Percentiles rank a stretch among this genome's conserved stretches.
Conservation (phyloP, 2,888 invertebrate genomes). For the Autographa pulchrina region DNA sequence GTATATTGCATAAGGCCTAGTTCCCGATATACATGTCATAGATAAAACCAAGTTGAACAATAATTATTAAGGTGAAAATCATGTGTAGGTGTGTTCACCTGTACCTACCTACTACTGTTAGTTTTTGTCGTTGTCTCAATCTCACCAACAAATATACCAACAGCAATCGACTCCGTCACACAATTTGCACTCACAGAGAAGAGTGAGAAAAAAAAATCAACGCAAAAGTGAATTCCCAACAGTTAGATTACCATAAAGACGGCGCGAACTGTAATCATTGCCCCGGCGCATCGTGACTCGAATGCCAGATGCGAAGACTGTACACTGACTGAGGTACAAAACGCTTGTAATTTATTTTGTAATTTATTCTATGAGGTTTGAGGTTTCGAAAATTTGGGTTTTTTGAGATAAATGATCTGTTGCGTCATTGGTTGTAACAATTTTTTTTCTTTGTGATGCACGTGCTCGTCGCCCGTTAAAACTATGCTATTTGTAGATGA, state of each 20-base stretch:
- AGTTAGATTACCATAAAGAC: conserved; percentile 83
- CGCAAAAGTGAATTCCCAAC: conserved; percentile 80
- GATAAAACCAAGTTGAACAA: no score
- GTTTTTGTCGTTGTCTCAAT: no score
- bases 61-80: no score
- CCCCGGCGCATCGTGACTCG: conserved; percentile 70
- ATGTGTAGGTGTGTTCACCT: no score
- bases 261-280: conserved; percentile 81
- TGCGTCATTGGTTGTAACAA: not conserved
- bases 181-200: conserved; percentile 41
- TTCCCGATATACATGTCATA: no score
- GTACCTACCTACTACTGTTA: no score
- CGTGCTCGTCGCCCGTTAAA: no score
- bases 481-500: no score
- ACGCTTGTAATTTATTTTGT: conserved; percentile 42
- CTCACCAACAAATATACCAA: no score
- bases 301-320: conserved; percentile 70
- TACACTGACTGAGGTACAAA: conserved; percentile 45
- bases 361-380: conserved; percentile 15
- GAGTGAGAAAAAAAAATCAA: conserved; percentile 73
- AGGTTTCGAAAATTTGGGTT: not conserved
- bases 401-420: not conserved
- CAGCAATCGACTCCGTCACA: conserved; percentile 24
- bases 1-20: no score
- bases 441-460: no score